Evolutionary conservation across 2,888 invertebrate species (phyloP).

Genomic region (Leptopterna dolabrata): DNA sequence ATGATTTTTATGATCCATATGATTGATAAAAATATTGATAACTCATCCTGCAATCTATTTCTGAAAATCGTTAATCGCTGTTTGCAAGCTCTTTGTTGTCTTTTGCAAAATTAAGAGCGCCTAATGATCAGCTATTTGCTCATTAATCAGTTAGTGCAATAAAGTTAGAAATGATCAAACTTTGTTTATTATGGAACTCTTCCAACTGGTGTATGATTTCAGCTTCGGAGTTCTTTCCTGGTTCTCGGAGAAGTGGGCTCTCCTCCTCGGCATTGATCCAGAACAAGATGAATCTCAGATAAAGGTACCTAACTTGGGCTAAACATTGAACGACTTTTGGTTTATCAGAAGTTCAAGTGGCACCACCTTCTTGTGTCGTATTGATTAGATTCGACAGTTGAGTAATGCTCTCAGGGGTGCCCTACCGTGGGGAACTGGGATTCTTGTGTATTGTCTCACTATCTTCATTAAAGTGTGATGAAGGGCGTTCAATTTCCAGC

Average conservation of each 20-base stretch:
- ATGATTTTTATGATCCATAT: too few species aligned
- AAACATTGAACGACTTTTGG: background rate
- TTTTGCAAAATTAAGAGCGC: too few species aligned
- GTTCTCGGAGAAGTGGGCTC: slow-evolving; percentile 12
- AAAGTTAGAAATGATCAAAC: background rate
- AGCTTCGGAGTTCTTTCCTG: slow-evolving; percentile 27
- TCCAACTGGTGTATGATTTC: slow-evolving; percentile 23
- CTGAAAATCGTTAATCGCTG: too few species aligned
- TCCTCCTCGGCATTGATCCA: background rate
- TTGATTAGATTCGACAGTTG: background rate
- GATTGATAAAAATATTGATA: too few species aligned
- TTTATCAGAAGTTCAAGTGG: background rate
- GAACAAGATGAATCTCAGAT: slow-evolving; percentile 1
- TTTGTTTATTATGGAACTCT: slow-evolving; percentile 21
- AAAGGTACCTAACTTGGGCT: background rate
- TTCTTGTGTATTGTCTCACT: background rate
- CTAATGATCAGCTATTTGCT: too few species aligned
- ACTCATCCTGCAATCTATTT: too few species aligned
- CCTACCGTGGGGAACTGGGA: background rate
- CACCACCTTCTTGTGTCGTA: background rate
- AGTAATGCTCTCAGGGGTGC: background rate
- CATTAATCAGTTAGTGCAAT: too few species aligned
- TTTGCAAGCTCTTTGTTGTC: too few species aligned
- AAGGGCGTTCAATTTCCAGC: too few species aligned
- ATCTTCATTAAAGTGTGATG: too few species aligned